These are phyloP conservation scores for Thera britannica DNA, from an alignment of 2,888 invertebrate genomes.

Conservation along the genomic window DNA sequence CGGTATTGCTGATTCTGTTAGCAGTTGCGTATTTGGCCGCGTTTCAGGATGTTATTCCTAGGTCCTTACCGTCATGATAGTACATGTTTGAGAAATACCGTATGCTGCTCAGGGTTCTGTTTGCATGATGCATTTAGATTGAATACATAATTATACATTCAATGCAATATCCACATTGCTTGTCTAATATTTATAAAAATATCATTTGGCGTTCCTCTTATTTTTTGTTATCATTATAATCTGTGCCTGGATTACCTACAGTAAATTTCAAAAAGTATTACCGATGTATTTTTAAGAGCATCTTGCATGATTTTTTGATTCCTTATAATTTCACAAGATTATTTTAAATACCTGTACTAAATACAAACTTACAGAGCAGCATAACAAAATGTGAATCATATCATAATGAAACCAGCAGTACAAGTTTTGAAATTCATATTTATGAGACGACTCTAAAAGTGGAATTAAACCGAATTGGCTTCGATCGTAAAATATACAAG, in stretches of 20 bases:
- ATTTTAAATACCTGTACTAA: neutral
- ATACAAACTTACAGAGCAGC: no score
- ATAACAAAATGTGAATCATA: neutral
- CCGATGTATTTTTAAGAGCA: neutral
- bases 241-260: no score
- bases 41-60: slow-evolving; percentile 49
- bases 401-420: neutral
- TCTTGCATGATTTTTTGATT: neutral
- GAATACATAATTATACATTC: neutral
- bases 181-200: neutral
- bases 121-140: slow-evolving; percentile 11
- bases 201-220: no score
- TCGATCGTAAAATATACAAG: neutral
- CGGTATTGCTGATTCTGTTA: slow-evolving; percentile 7
- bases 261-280: neutral
- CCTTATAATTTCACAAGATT: neutral
- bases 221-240: no score
- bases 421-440: neutral
- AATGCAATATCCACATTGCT: neutral
- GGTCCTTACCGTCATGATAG: slow-evolving; percentile 37
- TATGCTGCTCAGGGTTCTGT: slow-evolving; percentile 20
- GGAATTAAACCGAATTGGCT: neutral
- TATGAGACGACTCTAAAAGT: neutral
- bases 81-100: slow-evolving; percentile 26
- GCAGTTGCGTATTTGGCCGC: slow-evolving; percentile 53